phyloP scores from a whole-genome alignment of 2,113 vertebrate genomes.

The Taurulus bubalis region DNA sequence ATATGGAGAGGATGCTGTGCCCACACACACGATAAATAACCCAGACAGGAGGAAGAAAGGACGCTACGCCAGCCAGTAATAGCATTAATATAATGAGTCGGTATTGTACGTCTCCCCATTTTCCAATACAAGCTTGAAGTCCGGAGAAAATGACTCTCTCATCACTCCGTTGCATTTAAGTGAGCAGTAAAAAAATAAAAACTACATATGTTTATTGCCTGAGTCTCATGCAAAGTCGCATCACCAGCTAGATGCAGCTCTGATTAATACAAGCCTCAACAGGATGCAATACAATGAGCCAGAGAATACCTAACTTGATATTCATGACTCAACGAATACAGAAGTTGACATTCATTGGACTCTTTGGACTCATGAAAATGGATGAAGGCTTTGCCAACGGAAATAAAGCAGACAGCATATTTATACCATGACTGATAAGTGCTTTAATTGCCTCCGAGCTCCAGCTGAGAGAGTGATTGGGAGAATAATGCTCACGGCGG shows the following conservation, averaged over 20 bases:
- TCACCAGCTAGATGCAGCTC: background rate
- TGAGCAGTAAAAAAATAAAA: constrained; percentile 8
- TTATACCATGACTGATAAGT: constrained; percentile 54
- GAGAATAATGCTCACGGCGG: constrained; percentile 23
- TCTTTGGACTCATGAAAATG: constrained; percentile 34
- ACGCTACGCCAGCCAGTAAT: background rate
- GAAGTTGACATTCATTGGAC: constrained; percentile 1
- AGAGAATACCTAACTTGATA: background rate
- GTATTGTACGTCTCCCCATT: background rate
- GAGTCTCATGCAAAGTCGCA: constrained; percentile 30
- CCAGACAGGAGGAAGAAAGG: background rate
- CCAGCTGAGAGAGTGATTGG: constrained; percentile 34
- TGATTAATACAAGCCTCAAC: constrained; percentile 9
- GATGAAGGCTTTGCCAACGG: constrained; percentile 20
- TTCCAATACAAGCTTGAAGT: background rate
- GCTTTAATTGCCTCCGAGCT: constrained; percentile 54
- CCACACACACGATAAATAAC: background rate
- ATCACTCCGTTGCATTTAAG: constrained; percentile 30
- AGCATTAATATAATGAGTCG: constrained; percentile 11
- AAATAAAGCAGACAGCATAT: constrained; percentile 32
- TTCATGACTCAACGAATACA: background rate
- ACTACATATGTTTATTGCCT: constrained; percentile 6
- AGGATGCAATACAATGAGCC: background rate
- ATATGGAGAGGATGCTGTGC: constrained; percentile 5
- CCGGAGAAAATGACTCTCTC: constrained; percentile 16